Evolutionary conservation across 2,888 invertebrate species (phyloP), one percentile per base, ranked within the genome.

Genomic region (Acrocyrtus sp.): DNA sequence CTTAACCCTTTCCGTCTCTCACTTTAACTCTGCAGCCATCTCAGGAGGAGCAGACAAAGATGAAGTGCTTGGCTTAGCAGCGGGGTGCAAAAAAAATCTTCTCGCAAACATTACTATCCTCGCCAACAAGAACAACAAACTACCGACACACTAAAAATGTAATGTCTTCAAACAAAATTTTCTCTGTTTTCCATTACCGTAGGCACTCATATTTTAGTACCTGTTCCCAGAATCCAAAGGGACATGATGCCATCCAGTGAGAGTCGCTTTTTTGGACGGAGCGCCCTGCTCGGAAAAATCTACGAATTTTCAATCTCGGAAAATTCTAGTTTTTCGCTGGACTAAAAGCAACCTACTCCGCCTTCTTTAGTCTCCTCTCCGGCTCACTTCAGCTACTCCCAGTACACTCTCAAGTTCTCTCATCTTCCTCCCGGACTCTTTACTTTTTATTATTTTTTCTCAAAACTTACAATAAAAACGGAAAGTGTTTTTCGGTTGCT

Each of bases 221-320:
- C 73, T 73, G 73, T 67, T 62, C 56, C 67, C 62, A 67, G 73
- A 73, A 73, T 51, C 61, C 48, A 67, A 62, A 54, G 67, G 73
- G 67, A 61, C 62, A 67, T 67, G 47, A 24, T 62, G 65, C 60
- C 72, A 70, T 56, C 34, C 8, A 45, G 19, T 48, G 41, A 61
- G 17, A 29, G 26, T n/a, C 17, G 17, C 17, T 39, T 29, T 53
- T 41, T 29, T 22, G 53, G 27, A 45, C 29, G 56, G 21, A 8
- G 61, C 50, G 26, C 29, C 50, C 60, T 48, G 19, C 48, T 29
- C 47, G 45, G 67, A 73, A 73, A 73, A 73, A 73, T 54, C 73
- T 73, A 62, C 67, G 67, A 73, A 73, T 73, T 73, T 73, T 73
- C 73, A 73, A 73, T 73, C 73, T 54, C 10, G 73, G 73, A 73